Conservation (phyloP, 2,888 invertebrate genomes). For the Cybosia mesomella region DNA sequence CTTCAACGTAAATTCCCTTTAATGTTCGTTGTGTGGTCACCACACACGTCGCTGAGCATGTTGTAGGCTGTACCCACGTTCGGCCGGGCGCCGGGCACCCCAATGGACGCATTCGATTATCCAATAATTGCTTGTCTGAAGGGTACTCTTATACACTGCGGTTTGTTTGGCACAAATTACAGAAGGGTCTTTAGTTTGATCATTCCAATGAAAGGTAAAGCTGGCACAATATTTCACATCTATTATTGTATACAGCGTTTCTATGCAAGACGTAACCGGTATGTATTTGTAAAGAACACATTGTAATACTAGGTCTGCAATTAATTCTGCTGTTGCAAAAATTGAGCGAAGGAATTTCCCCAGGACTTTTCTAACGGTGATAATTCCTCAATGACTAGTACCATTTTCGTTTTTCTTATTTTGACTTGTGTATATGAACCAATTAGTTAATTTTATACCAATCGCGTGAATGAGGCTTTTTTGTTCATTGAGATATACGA, state of each 20-base stretch:
- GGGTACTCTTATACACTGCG: slow-evolving; percentile 42
- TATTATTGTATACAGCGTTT: not conserved
- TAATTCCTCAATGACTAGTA: too few species aligned
- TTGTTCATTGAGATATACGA: too few species aligned
- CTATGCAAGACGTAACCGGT: not conserved
- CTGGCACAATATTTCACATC: not conserved
- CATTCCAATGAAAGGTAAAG: not conserved
- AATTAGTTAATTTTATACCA: too few species aligned
- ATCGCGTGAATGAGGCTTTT: too few species aligned
- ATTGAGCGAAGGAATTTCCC: too few species aligned
- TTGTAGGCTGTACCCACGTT: slow-evolving; percentile 10
- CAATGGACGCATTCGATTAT: slow-evolving; percentile 58
- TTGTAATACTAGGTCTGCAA: too few species aligned
- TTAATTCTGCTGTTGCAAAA: too few species aligned
- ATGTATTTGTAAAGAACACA: too few species aligned
- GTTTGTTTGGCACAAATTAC: slow-evolving; percentile 20
- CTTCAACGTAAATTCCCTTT: slow-evolving; percentile 6
- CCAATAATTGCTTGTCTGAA: slow-evolving; percentile 60
- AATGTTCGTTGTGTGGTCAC: slow-evolving; percentile 15
- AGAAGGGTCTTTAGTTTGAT: not conserved
- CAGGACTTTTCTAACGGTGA: too few species aligned
- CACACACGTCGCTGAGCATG: slow-evolving; percentile 14
- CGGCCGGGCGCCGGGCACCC: slow-evolving; percentile 26
- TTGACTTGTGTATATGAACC: too few species aligned
- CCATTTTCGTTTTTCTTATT: too few species aligned